Evolutionary conservation across 2,113 vertebrate genomes (phyloP), one percentile per base, ranked within the genome.

Genomic region (Anas platyrhynchos): DNA sequence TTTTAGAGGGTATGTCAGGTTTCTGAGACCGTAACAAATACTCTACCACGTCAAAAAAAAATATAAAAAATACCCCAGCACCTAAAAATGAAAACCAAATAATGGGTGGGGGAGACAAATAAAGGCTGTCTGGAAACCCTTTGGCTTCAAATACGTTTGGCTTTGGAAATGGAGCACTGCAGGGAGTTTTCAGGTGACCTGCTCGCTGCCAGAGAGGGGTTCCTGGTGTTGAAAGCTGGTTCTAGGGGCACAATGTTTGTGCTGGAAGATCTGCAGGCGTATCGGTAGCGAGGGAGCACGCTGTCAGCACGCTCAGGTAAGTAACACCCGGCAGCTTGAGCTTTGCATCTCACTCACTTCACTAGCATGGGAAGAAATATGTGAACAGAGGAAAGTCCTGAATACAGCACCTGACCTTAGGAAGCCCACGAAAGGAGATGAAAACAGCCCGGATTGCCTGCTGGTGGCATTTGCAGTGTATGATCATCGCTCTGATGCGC

Each of bases 381-480:
- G 2, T 46, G 25, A 11, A 34, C 26, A 17, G 32, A 11, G 56
- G 32, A 17, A 74, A 81, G 56, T 22, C 16, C 5, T 1, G 9
- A 17, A 1, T 17, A 0, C 7, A 5, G 7, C 8, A 17, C 7
- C 32, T 4, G 12, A 43, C 29, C 10, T 83, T 34, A 11, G 48
- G 61, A 48, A 61, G 63, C 61, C 36, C 29, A 10, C 46, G 11
- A 48, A 48, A 48, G 46, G 20, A 11, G 46, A 48, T 11, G 21
- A 21, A 48, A 21, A 20, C 46, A 21, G 46, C 46, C 46, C 5
- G 46, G 46, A 22, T 21, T 22, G 46, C 11, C 20, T 48, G 46
- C 20, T 21, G 5, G 46, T 22, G 46, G 46, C 46, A 4, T 58
- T 89, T 48, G 52, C 32, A 68, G 6, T 13, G 11, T 15, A 23